Evolutionary conservation across 2,888 invertebrate genomes (phyloP), one percentile per base, ranked within the genome.

Genomic region (Minunthozetes semirufus): DNA sequence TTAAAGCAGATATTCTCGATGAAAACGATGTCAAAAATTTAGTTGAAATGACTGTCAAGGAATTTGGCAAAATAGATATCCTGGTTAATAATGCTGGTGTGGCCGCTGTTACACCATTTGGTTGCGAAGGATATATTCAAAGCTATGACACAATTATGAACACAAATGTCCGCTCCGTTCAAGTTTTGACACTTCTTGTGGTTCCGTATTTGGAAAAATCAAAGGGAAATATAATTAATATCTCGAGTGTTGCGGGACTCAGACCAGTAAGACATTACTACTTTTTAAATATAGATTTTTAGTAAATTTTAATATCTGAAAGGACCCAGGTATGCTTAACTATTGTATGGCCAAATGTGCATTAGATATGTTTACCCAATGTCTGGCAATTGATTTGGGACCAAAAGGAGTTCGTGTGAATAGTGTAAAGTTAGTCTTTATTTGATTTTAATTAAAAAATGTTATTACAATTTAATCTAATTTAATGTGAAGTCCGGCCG

Each of bases 41-140:
- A 22, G 68, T 68, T 17, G 22, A 68, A 22, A n/a, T 22, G 6
- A 68, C 68, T 11, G 13, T 68, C 42, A 22, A 42, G 13, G 68
- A 68, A 17, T 68, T 68, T 42, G 42, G 22, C 15, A 68, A 19
- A 68, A 68, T 68, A 42, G 68, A 68, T 42, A 42, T 68, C 15
- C 29, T 68, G 42, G 68, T 68, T 0, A 68, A 68, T 19, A 68
- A 68, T 13, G 68, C 68, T 1, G 68, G 68, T 19, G 17, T 68
- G 19, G 68, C n/a, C 19, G n/a, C 1, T 0, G 3, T 11, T 4
- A 13, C 22, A 2, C 11, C 38, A 11, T 42, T 68, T 11, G 33
- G 42, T 1, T 2, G 6, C 17, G n/a, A 17, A 0, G 13, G 13
- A 8, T 42, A 42, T 46, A 22, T 68, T 4, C 3, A 42, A 19